Conservation (phyloP, 2,888 invertebrate species). For the Eristalis intricaria region DNA sequence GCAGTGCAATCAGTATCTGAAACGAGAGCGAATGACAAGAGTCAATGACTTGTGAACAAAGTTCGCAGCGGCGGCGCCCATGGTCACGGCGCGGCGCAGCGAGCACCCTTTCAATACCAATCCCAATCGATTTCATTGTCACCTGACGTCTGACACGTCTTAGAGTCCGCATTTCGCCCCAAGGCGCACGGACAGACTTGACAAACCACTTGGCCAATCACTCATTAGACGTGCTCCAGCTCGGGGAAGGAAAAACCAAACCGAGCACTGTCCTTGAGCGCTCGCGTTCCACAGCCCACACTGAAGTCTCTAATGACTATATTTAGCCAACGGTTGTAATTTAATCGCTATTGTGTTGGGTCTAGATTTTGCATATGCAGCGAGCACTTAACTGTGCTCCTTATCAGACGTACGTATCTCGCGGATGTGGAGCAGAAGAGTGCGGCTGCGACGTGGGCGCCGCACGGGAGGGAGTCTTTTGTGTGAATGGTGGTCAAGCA, state of each 20-base stretch:
- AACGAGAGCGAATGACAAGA: slow-evolving; percentile 15
- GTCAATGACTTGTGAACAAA: slow-evolving; percentile 25
- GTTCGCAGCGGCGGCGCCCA: not conserved
- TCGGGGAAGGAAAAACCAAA: slow-evolving; percentile 15
- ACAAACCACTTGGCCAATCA: slow-evolving; percentile 20
- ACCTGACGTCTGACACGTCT: slow-evolving; percentile 32
- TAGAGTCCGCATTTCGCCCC: slow-evolving; percentile 10
- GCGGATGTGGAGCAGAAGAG: slow-evolving; percentile 32
- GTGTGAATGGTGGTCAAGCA: slow-evolving; percentile 37
- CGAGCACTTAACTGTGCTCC: not conserved
- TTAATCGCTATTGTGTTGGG: slow-evolving; percentile 19
- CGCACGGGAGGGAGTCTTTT: not conserved
- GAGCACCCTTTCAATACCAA: slow-evolving; percentile 1
- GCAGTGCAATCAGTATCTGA: slow-evolving; percentile 75
- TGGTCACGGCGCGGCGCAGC: not conserved
- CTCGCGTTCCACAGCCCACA: not conserved
- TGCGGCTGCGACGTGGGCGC: not conserved
- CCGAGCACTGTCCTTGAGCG: slow-evolving; percentile 35
- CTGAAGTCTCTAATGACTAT: slow-evolving; percentile 17
- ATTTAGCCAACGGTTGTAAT: slow-evolving; percentile 12
- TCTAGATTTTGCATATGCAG: slow-evolving; percentile 24
- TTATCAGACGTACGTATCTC: slow-evolving; percentile 43
- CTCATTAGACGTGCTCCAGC: slow-evolving; percentile 23
- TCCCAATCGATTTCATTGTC: slow-evolving; percentile 37
- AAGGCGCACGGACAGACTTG: not conserved